Conservation (phyloP, 2,797 vertebrate species). For the Pangasius sanitwongsei region DNA sequence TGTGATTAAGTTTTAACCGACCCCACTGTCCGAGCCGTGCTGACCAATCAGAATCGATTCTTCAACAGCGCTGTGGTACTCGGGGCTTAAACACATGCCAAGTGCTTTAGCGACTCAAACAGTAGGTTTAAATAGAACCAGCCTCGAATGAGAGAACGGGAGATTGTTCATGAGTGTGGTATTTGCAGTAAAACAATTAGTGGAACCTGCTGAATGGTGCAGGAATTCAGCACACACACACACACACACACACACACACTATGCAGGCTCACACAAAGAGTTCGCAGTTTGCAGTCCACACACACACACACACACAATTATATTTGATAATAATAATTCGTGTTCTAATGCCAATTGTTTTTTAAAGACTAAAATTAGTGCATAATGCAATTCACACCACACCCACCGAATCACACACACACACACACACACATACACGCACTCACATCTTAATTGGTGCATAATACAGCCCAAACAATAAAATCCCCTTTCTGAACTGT, state of each 20-base stretch:
- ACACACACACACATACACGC: background rate
- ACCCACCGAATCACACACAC: background rate
- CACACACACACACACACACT: background rate
- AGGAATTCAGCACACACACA: slow-evolving; percentile 68
- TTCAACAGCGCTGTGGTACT: background rate
- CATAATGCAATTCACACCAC: background rate
- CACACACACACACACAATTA: slow-evolving; percentile 4
- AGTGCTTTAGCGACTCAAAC: background rate
- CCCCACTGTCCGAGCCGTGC: background rate
- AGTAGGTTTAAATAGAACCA: background rate
- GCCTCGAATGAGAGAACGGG: background rate
- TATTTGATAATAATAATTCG: background rate
- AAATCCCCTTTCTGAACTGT: background rate
- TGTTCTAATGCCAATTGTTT: slow-evolving; percentile 1
- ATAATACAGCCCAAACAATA: background rate
- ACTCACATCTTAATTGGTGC: background rate
- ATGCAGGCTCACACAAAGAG: background rate
- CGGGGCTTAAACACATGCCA: background rate
- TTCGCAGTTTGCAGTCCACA: slow-evolving; percentile 36
- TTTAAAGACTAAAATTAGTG: slow-evolving; percentile 5
- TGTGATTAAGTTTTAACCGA: background rate
- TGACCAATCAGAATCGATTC: background rate
- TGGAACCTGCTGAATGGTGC: slow-evolving; percentile 43
- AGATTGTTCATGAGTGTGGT: slow-evolving; percentile 26
- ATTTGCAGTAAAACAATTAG: slow-evolving; percentile 48